Percentiles rank a stretch among this genome's conserved stretches.
These are phyloP conservation scores for Alcis repandata DNA, from an alignment of 2,888 invertebrate species.

Conservation along the genomic window DNA sequence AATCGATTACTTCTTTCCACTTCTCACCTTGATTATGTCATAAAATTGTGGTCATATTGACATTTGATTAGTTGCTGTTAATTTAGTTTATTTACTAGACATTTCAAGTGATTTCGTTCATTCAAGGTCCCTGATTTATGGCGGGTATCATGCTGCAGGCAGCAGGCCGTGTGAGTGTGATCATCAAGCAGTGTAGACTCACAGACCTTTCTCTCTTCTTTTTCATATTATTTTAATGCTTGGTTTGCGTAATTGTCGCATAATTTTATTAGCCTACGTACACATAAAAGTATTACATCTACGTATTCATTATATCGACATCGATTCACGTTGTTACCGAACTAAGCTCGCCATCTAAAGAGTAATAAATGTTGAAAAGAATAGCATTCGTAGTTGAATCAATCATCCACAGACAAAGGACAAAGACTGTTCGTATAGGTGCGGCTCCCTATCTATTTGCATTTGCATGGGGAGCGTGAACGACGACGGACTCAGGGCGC, in stretches of 20 bases:
- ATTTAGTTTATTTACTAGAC: too few relatives aligned
- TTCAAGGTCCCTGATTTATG: too few relatives aligned
- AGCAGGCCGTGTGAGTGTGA: too few relatives aligned
- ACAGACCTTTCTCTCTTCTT: too few relatives aligned
- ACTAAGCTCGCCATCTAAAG: not conserved
- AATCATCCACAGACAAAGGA: constrained; percentile 35
- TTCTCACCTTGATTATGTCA: constrained; percentile 11
- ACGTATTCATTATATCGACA: not conserved
- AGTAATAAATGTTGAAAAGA: not conserved
- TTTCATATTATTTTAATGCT: too few relatives aligned
- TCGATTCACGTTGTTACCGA: not conserved
- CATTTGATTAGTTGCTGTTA: not conserved
- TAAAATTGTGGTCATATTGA: not conserved
- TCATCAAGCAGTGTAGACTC: too few relatives aligned
- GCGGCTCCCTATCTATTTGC: constrained; percentile 61
- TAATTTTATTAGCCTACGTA: not conserved
- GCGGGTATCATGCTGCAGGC: too few relatives aligned
- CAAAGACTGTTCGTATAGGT: constrained; percentile 33
- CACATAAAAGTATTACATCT: not conserved
- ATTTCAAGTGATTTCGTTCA: too few relatives aligned
- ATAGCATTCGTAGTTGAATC: constrained; percentile 16
- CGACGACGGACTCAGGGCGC: not conserved
- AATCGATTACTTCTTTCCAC: constrained; percentile 3
- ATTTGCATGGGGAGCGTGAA: constrained; percentile 49
- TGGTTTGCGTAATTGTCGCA: too few relatives aligned